Base-by-base conservation (phyloP, 1,140 invertebrate species). In the Lanistes nyassanus region DNA sequence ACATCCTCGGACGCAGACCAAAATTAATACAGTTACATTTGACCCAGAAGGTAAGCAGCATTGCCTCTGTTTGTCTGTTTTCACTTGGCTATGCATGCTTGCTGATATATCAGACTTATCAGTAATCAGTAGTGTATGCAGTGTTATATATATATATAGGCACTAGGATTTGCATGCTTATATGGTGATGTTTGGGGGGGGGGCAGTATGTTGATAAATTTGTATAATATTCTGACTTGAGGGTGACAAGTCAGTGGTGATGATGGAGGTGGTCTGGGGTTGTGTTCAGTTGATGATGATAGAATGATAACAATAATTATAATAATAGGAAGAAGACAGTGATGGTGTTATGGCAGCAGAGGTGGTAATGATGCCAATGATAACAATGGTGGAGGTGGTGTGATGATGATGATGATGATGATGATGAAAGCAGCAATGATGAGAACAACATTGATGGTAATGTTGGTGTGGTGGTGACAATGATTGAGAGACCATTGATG, bases 21-120 rank as follows among this genome's bases (percentile, higher is more conserved):
- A 76, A 39, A 39, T 85, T 16, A 77, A 83, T 64, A 58, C 79
- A 13, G 74, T 77, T 26, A 74, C 79, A 31, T 72, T 85, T 29
- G 82, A 81, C 34, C 83, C 83, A 64, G 81, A 85, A 79, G 79
- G 83, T 85, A 75, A 53, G 13, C 53, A n/a, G 23, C 31, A 42
- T 69, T 69, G 67, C 53, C 23, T n/a, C n/a, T 67, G 37, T 39
- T 67, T 42, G 4, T n/a, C 11, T 16, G 29, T 9, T 31, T 31
- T 6, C 29, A 23, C 29, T 65, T 3, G 21, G 29, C 23, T 60
- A 60, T 60, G 11, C n/a, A 13, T 47, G 9, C 42, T 13, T 47
- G 9, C 19, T 42, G 9, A 47, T 13, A 68, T 26, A 7, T 42
- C 21, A 9, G 29, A 31, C 34, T 31, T 66, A 21, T 37, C 19